phyloP scores from a whole-genome alignment of 2,113 vertebrate species.

The Pleuronectes platessa region DNA sequence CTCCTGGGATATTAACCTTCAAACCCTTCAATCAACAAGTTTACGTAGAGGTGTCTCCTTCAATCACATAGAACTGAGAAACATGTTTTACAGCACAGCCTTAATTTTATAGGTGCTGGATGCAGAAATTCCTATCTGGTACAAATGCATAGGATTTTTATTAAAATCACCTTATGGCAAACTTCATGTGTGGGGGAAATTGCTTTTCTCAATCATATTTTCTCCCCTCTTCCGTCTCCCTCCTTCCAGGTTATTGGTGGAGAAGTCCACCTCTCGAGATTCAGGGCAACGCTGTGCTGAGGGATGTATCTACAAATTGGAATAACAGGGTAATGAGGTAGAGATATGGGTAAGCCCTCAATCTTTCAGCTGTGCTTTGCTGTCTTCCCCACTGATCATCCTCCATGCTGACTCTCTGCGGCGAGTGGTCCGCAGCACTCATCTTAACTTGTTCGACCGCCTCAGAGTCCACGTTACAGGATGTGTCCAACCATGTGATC shows the following conservation, averaged over 20 bases:
- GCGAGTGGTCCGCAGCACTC: slow-evolving; percentile 37
- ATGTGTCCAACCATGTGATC: slow-evolving; percentile 31
- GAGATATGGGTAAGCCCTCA: slow-evolving; percentile 40
- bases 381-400: slow-evolving; percentile 35
- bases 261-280: slow-evolving; percentile 30
- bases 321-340: slow-evolving; percentile 65
- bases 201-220: slow-evolving; percentile 27
- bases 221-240: not conserved
- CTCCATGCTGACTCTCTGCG: slow-evolving; percentile 24
- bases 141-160: slow-evolving; percentile 34
- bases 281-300: slow-evolving; percentile 16
- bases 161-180: slow-evolving; percentile 29
- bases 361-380: slow-evolving; percentile 19
- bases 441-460: slow-evolving; percentile 42
- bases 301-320: slow-evolving; percentile 39
- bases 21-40: not conserved
- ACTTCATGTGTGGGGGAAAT: slow-evolving; percentile 16
- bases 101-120: slow-evolving; percentile 79
- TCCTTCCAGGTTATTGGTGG: slow-evolving; percentile 1
- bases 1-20: not conserved
- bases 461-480: slow-evolving; percentile 23
- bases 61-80: slow-evolving; percentile 43
- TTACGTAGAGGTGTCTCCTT: slow-evolving; percentile 54
- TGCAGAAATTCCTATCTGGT: slow-evolving; percentile 25
- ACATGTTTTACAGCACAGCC: slow-evolving; percentile 74